Percentiles rank a stretch among this genome's conserved stretches.
Evolutionary conservation across 2,113 vertebrate species (phyloP).

Genomic region (Rutilus rutilus): DNA sequence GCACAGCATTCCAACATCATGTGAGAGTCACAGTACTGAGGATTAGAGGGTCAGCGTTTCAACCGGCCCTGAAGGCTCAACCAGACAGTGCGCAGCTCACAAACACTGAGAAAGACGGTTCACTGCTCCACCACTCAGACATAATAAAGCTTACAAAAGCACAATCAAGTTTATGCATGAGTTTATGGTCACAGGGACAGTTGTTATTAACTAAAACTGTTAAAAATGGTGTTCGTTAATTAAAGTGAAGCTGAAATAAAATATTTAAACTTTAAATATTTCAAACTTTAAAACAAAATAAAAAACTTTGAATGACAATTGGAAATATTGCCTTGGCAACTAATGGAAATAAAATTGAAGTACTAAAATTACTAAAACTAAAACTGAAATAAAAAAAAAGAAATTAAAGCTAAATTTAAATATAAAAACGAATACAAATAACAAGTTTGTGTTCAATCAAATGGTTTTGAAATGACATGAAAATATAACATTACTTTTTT

Average conservation of each 20-base stretch:
- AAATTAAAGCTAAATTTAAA: neutral
- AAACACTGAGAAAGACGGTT: neutral
- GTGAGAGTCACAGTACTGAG: constrained; percentile 80
- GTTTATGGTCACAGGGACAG: neutral
- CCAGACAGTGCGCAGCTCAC: neutral
- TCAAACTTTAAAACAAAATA: neutral
- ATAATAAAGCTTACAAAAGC: neutral
- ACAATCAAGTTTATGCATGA: neutral
- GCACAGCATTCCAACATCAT: constrained; percentile 71
- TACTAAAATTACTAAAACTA: neutral
- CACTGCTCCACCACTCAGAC: neutral
- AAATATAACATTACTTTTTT: neutral
- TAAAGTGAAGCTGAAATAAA: neutral
- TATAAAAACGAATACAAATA: neutral
- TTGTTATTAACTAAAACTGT: neutral
- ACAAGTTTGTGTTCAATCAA: neutral
- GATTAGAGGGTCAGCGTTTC: constrained; percentile 68
- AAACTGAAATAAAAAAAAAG: neutral
- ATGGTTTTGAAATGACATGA: neutral
- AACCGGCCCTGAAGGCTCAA: neutral
- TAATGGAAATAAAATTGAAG: neutral
- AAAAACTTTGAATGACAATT: neutral
- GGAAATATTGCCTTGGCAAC: neutral
- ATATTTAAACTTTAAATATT: neutral
- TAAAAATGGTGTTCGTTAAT: no score